Evolutionary conservation across 2,888 invertebrate species (phyloP).

Genomic region (Torymus texanus): DNA sequence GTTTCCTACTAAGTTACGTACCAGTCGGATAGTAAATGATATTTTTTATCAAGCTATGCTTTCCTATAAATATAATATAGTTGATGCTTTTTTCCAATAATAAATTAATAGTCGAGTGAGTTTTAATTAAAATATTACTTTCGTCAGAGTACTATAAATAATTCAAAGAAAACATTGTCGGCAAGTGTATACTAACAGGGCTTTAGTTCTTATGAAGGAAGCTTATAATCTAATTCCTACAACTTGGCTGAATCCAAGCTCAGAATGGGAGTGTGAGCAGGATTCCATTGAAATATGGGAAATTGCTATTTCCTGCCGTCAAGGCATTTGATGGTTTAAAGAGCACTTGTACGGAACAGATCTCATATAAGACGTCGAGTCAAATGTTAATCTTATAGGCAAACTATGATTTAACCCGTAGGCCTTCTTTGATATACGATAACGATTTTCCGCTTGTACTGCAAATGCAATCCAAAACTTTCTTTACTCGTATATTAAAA

Average conservation of each 20-base stretch:
- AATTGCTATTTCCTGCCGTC: not conserved
- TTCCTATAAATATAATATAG: too few relatives aligned
- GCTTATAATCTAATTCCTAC: conserved; percentile 1
- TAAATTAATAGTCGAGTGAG: too few relatives aligned
- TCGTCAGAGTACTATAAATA: too few relatives aligned
- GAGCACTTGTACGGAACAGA: conserved; percentile 16
- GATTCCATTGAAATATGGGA: not conserved
- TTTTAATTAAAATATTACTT: not conserved
- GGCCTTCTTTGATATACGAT: conserved; percentile 30
- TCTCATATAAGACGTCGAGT: conserved; percentile 18
- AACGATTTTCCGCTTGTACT: conserved; percentile 27
- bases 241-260: not conserved
- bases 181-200: too few relatives aligned
- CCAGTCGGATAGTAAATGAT: too few relatives aligned
- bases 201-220: not conserved
- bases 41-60: too few relatives aligned
- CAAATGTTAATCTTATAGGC: conserved; percentile 40
- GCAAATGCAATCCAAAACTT: not conserved
- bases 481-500: not conserved
- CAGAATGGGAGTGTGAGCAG: not conserved
- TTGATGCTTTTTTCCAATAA: too few relatives aligned
- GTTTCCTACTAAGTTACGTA: too few relatives aligned
- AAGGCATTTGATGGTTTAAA: not conserved
- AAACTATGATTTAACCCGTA: conserved; percentile 21
- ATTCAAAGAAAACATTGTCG: too few relatives aligned